Evolutionary conservation across 2,888 invertebrate species (phyloP).

Genomic region (Cryptosula pallasiana): DNA sequence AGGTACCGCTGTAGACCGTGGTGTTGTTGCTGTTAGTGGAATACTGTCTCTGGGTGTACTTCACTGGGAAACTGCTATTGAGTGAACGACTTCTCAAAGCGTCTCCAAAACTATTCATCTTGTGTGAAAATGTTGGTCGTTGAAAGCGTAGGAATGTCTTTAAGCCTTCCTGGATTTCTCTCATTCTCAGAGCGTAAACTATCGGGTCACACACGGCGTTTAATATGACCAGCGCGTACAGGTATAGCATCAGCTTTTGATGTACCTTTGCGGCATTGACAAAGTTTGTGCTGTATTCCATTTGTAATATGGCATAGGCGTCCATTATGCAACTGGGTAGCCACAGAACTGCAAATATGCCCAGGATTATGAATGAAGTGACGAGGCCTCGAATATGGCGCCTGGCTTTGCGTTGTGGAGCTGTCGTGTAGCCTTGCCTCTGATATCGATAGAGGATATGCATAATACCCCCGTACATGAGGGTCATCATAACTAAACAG

Average conservation of each 20-base stretch:
- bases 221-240: slow-evolving; percentile 28
- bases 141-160: slow-evolving; percentile 9
- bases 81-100: slow-evolving; percentile 4
- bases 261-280: neutral
- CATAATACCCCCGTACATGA: slow-evolving; percentile 15
- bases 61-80: neutral
- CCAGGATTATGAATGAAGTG: slow-evolving; percentile 23
- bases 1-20: slow-evolving; percentile 1
- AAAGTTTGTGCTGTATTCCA: neutral
- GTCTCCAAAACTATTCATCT: slow-evolving; percentile 13
- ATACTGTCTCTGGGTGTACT: neutral
- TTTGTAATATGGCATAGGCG: neutral
- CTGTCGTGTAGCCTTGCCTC: slow-evolving; percentile 16
- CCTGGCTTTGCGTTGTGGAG: neutral
- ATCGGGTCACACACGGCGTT: slow-evolving; percentile 29
- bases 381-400: slow-evolving; percentile 22
- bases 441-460: slow-evolving; percentile 2
- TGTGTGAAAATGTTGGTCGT: slow-evolving; percentile 15
- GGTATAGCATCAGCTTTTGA: slow-evolving; percentile 13
- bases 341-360: slow-evolving; percentile 15
- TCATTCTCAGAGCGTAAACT: slow-evolving; percentile 29
- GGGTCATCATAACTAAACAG: slow-evolving; percentile 17
- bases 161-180: slow-evolving; percentile 28
- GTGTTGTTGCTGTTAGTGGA: slow-evolving; percentile 13
- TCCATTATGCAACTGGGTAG: slow-evolving; percentile 21